Evolutionary conservation across 2,797 vertebrate genomes (phyloP), one percentile per base, ranked within the genome.

Genomic region (Buphagus erythrorhynchus): DNA sequence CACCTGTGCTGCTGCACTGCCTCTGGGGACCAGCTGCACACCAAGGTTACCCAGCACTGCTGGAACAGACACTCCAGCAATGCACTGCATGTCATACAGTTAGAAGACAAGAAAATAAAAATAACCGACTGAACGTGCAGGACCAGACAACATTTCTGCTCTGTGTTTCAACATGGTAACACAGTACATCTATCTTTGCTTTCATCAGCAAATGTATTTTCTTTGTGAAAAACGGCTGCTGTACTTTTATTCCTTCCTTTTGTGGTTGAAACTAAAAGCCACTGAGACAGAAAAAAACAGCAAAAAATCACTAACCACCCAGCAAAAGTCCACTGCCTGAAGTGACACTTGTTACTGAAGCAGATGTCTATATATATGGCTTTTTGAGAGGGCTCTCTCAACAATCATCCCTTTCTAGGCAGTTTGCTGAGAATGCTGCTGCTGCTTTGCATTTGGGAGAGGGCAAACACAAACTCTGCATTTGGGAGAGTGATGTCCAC

Each of bases 381-480:
- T 76, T 88, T 86, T 65, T 0, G 2, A 65, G 68, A 73, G 40
- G 24, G 40, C 8, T 63, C 19, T 62, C 81, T 45, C 48, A 66
- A 21, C 0, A 1, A 42, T n/a, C n/a, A 57, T 9, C 42, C 10
- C 29, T 57, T 57, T 46, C 42, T 20, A 67, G 68, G 52, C 0
- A 0, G 46, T 57, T 90, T 73, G 40, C 62, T 63, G 40, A 51
- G 52, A 67, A 79, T 6, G 42, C 9, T 85, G 51, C 46, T 59
- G 46, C 74, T 73, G 49, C 26, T 69, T 28, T 35, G 69, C 48
- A 35, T 24, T 52, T 52, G 45, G 45, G 17, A 46, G 15, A 40
- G 2, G 36, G 66, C 0, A 0, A 91, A 33, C 20, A 35, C 2
- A 25, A 31, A n/a, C n/a, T n/a, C n/a, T n/a, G n/a, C n/a, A n/a